Evolutionary conservation across 2,888 invertebrate species (phyloP).

Genomic region (Perizoma flavofasciatum): DNA sequence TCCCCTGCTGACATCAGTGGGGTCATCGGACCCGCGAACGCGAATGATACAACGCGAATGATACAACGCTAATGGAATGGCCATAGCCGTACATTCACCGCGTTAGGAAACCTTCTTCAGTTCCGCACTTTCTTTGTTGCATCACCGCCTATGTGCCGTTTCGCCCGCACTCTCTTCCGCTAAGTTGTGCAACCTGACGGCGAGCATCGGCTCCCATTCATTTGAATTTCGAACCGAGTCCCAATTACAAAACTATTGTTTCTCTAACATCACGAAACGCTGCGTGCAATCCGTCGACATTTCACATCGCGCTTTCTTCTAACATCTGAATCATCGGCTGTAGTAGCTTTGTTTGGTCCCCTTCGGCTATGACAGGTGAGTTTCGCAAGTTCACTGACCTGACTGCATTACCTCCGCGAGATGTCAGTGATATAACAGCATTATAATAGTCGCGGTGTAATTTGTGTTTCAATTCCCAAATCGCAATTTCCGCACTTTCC

Average conservation of each 20-base stretch:
- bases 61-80: constrained; percentile 52
- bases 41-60: constrained; percentile 72
- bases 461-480: constrained; percentile 66
- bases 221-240: constrained; percentile 59
- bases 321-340: constrained; percentile 57
- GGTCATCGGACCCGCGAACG: constrained; percentile 73
- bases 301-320: constrained; percentile 70
- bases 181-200: constrained; percentile 65
- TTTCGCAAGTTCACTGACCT: constrained; percentile 81
- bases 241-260: constrained; percentile 62
- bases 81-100: constrained; percentile 75
- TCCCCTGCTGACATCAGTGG: constrained; percentile 62
- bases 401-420: constrained; percentile 62
- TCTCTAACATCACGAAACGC: constrained; percentile 40
- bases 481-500: constrained; percentile 79
- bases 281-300: constrained; percentile 46
- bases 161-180: constrained; percentile 78
- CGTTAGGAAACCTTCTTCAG: constrained; percentile 80
- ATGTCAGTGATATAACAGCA: constrained; percentile 57
- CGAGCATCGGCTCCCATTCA: constrained; percentile 49
- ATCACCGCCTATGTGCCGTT: constrained; percentile 76
- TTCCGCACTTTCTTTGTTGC: constrained; percentile 84
- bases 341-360: constrained; percentile 53
- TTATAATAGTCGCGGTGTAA: constrained; percentile 70
- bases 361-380: constrained; percentile 73